phyloP scores from a whole-genome alignment of 2,888 invertebrate species.

The Creontiades dilutus region DNA sequence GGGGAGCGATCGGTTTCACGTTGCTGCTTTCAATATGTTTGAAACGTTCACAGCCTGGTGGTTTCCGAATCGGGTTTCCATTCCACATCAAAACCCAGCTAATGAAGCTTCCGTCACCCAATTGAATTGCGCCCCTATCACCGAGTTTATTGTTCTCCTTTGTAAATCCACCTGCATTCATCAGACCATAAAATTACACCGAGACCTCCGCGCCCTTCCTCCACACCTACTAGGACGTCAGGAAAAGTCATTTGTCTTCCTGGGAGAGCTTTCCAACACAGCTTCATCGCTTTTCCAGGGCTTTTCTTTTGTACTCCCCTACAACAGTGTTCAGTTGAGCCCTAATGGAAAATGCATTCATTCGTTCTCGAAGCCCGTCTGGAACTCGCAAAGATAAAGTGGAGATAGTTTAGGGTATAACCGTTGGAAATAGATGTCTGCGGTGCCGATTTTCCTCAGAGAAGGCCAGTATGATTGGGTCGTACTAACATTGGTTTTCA shows the following conservation, averaged over 20 bases:
- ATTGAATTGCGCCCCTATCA: background rate
- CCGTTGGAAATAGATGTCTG: background rate
- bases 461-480: too few species aligned
- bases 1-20: too few species aligned
- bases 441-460: too few species aligned
- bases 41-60: too few species aligned
- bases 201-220: background rate
- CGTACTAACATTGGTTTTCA: too few species aligned
- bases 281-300: constrained; percentile 13
- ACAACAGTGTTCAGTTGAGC: background rate
- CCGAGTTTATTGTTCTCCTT: background rate
- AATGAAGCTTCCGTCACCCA: background rate
- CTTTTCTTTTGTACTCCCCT: background rate
- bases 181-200: constrained; percentile 10
- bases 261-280: background rate
- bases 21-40: too few species aligned
- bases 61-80: too few species aligned
- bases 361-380: background rate
- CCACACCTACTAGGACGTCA: background rate
- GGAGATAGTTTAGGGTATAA: background rate
- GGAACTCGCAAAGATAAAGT: background rate
- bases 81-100: too few species aligned
- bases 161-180: background rate
- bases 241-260: constrained; percentile 42
- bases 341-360: constrained; percentile 17